These are phyloP conservation scores for Meriones psammophilus DNA, from an alignment of 2,797 vertebrate species.

Conservation along the genomic window DNA sequence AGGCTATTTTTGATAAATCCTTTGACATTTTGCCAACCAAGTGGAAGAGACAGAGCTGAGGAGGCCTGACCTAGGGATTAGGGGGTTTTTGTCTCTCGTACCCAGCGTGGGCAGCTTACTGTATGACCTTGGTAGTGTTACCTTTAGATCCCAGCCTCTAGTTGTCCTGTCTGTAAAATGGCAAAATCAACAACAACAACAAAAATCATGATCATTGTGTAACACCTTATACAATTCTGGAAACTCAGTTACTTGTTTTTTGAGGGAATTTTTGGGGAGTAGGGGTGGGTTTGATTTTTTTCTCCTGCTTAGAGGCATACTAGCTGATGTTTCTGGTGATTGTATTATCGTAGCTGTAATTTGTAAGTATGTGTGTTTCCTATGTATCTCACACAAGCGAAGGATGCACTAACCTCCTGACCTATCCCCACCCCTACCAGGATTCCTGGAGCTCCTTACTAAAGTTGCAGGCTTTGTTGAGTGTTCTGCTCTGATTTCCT, in stretches of 20 bases:
- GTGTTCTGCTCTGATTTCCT: neutral
- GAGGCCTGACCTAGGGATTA: constrained; percentile 72
- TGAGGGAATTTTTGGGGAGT: neutral
- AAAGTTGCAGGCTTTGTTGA: neutral
- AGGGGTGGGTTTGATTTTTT: neutral
- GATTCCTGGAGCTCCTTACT: neutral
- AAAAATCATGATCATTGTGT: neutral
- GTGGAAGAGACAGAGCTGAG: constrained; percentile 69
- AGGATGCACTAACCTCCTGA: neutral
- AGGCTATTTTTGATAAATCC: constrained; percentile 86
- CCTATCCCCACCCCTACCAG: neutral
- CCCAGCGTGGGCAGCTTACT: constrained; percentile 53
- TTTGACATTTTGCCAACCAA: constrained; percentile 84
- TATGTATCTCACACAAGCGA: neutral
- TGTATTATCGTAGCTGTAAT: neutral
- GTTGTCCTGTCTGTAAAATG: constrained; percentile 74
- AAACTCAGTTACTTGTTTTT: neutral
- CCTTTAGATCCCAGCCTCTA: constrained; percentile 18
- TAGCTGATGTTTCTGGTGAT: neutral
- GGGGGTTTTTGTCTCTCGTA: constrained; percentile 61
- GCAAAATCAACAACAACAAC: constrained; percentile 10
- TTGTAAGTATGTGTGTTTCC: neutral
- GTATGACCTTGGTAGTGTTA: constrained; percentile 62
- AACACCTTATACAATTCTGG: neutral
- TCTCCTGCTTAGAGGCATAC: constrained; percentile 2